Percentiles rank a stretch among this genome's conserved stretches.
phyloP scores from a whole-genome alignment of 2,797 vertebrate species.

The Rhynchonycteris naso region DNA sequence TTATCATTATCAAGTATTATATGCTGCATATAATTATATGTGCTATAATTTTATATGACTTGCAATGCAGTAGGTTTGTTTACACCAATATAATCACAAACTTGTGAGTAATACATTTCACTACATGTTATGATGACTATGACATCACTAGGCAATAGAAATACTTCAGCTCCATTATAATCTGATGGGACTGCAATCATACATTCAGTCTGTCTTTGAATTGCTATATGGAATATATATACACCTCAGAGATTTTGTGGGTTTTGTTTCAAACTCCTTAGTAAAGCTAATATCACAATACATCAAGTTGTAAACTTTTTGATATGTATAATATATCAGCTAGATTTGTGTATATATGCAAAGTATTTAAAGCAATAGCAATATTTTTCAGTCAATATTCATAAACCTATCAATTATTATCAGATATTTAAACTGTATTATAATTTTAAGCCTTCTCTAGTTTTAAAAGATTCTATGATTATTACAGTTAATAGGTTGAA shows the following conservation, averaged over 20 bases:
- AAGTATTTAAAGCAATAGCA: background rate
- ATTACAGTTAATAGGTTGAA: background rate
- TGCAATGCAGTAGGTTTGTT: background rate
- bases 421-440: background rate
- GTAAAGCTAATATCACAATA: background rate
- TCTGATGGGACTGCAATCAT: background rate
- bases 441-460: background rate
- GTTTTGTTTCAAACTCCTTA: background rate
- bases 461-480: constrained; percentile 59
- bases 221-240: background rate
- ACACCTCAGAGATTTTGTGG: background rate
- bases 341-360: background rate
- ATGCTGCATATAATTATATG: background rate
- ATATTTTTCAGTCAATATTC: background rate
- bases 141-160: background rate
- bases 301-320: background rate
- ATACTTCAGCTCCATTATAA: background rate
- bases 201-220: background rate
- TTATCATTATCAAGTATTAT: background rate
- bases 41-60: background rate
- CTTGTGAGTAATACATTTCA: background rate
- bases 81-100: background rate
- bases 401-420: background rate
- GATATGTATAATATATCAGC: background rate
- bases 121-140: background rate